phyloP scores from a whole-genome alignment of 2,797 vertebrate species.

The Callimico goeldii region DNA sequence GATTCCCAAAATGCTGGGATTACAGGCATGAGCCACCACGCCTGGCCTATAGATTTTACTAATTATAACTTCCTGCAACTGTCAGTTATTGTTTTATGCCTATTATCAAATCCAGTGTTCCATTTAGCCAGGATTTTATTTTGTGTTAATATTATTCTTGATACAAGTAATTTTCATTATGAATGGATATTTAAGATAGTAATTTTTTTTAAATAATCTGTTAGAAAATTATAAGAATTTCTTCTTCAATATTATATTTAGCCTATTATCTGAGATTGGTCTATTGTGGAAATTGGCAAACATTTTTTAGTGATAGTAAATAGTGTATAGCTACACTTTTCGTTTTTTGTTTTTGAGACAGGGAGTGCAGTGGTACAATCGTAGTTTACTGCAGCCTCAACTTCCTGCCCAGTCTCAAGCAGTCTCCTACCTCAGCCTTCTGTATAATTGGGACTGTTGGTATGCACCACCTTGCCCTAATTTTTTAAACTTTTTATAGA shows the following conservation, averaged over 20 bases:
- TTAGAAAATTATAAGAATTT: constrained; percentile 25
- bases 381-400: neutral
- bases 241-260: neutral
- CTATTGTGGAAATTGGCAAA: neutral
- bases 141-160: neutral
- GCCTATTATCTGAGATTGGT: neutral
- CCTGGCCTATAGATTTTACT: neutral
- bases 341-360: too few species aligned
- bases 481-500: neutral
- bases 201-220: neutral
- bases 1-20: too few species aligned
- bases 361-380: too few species aligned
- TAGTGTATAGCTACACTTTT: too few species aligned
- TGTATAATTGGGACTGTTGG: neutral
- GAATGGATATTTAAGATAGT: neutral
- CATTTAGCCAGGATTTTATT: neutral
- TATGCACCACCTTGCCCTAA: neutral
- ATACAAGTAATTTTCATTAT: constrained; percentile 5
- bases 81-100: constrained; percentile 23
- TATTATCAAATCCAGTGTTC: neutral
- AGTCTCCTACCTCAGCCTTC: neutral
- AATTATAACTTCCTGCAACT: neutral
- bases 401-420: neutral
- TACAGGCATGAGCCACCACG: too few species aligned
- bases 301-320: neutral